Percentiles rank a stretch among this genome's conserved stretches.
phyloP scores from a whole-genome alignment of 2,888 invertebrate species.

The Hyles lineata region DNA sequence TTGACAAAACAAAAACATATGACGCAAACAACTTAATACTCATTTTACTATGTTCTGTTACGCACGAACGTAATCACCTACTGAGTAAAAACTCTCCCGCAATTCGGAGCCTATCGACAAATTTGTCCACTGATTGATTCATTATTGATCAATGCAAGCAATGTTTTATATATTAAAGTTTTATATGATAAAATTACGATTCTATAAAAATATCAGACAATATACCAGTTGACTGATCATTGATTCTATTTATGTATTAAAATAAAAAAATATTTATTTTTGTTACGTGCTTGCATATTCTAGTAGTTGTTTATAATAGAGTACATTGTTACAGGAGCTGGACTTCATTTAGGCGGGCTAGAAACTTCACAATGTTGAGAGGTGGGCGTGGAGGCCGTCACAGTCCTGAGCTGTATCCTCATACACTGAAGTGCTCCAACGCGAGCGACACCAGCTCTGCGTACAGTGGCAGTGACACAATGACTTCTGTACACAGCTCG shows the following conservation, averaged over 20 bases:
- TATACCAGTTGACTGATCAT: neutral
- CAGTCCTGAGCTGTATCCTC: constrained; percentile 92
- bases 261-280: neutral
- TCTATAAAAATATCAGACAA: neutral
- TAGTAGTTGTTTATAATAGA: neutral
- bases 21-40: constrained; percentile 37
- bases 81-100: constrained; percentile 56
- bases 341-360: constrained; percentile 61
- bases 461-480: constrained; percentile 97
- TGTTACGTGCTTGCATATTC: neutral
- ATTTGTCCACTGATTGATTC: neutral
- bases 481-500: constrained; percentile 96
- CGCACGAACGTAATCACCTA: constrained; percentile 23
- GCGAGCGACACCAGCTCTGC: constrained; percentile 98
- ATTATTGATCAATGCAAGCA: neutral
- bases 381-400: constrained; percentile 85
- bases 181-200: neutral
- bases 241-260: neutral
- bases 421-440: constrained; percentile 90
- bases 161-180: neutral
- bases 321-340: constrained; percentile 69
- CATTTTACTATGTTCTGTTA: constrained; percentile 38
- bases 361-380: constrained; percentile 84
- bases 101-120: constrained; percentile 36
- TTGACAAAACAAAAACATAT: constrained; percentile 43